Evolutionary conservation across 2,888 invertebrate species (phyloP), one percentile per base, ranked within the genome.

Genomic region (Apoda limacodes): DNA sequence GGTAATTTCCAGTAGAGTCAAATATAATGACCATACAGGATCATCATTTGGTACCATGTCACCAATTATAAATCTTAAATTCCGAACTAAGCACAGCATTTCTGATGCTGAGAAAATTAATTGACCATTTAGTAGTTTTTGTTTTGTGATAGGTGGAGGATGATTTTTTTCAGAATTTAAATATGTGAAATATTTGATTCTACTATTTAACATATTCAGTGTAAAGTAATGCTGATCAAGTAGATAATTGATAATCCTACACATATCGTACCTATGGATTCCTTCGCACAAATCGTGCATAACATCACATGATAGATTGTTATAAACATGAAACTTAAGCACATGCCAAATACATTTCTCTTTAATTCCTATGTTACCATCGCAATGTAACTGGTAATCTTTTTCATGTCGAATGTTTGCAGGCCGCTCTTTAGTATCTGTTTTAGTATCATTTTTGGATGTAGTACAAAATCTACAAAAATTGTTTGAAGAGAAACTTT

Each of bases 261-360:
- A 41, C 48, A 55, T 49, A 19, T 43, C 53, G 39, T 55, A 52
- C 25, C 51, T 31, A 28, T 39, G 39, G 13, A 53, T 32, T 11
- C 53, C 50, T 32, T 52, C 46, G 36, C 35, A 45, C 13, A 53
- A 26, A 34, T 60, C 54, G 26, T 60, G 59, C 51, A 57, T 52
- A n/a, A 55, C 39, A 34, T 58, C 60, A 39, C 47, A 48, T 5
- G 40, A 39, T 7, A 43, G 19, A 41, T 56, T 60, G 13, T 40
- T 33, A 27, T 46, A 48, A 22, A 42, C 30, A 44, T 60, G 51
- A 47, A 51, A 55, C 37, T 39, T 26, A 14, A 35, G 27, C 7
- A 15, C 9, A 44, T 57, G 40, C 40, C 48, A 56, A 19, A 49
- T 32, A 34, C 50, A 50, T 13, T 37, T 24, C 38, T 45, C 43